Conservation (phyloP, 2,113 vertebrate species). For the Silurus meridionalis region DNA sequence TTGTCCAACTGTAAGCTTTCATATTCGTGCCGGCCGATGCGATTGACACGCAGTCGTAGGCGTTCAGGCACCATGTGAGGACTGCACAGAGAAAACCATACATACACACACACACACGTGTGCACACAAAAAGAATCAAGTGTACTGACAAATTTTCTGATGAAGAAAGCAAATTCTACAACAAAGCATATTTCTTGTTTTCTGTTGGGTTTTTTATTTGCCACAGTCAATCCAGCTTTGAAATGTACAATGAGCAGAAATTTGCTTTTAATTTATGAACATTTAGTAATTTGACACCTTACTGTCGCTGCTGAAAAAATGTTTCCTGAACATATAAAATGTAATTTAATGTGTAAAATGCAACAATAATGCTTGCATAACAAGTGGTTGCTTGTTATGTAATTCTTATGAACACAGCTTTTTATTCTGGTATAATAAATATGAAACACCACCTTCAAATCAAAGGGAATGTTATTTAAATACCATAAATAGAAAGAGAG, state of each 20-base stretch:
- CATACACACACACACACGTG: constrained; percentile 55
- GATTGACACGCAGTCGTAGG: constrained; percentile 91
- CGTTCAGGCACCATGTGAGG: constrained; percentile 93
- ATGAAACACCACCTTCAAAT: neutral
- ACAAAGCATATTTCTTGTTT: neutral
- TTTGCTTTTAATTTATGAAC: neutral
- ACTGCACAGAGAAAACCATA: constrained; percentile 68
- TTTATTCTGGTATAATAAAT: neutral
- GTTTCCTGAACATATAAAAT: neutral
- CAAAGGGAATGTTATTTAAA: neutral
- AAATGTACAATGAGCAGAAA: neutral
- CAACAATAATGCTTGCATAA: neutral
- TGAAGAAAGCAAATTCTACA: neutral
- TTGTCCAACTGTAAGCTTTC: constrained; percentile 94
- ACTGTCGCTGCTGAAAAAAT: neutral
- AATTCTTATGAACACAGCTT: neutral
- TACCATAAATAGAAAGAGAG: neutral
- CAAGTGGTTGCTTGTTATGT: neutral
- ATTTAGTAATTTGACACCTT: neutral
- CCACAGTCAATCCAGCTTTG: neutral
- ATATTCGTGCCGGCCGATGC: constrained; percentile 91
- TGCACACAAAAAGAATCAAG: neutral
- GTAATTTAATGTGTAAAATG: neutral
- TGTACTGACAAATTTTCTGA: neutral
- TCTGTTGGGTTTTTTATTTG: neutral